These are phyloP conservation scores for Capra hircus DNA, from an alignment of 2,113 vertebrate species.

Conservation along the genomic window DNA sequence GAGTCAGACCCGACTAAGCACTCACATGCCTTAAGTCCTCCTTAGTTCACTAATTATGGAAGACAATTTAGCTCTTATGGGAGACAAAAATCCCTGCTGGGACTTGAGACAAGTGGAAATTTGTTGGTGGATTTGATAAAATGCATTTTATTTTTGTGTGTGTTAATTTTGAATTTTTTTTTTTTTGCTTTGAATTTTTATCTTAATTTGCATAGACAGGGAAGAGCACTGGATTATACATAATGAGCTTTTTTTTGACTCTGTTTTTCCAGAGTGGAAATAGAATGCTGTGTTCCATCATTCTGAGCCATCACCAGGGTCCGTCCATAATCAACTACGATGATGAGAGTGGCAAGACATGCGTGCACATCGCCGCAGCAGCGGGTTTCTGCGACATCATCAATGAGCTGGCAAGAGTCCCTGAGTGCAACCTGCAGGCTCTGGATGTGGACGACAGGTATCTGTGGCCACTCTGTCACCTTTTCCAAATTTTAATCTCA, in stretches of 20 bases:
- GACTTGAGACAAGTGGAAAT: background rate
- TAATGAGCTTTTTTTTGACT: conserved; percentile 28
- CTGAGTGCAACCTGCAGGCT: conserved; percentile 90
- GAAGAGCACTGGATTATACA: background rate
- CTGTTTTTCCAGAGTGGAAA: conserved; percentile 86
- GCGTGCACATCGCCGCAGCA: conserved; percentile 87
- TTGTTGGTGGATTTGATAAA: background rate
- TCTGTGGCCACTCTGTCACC: conserved; percentile 63
- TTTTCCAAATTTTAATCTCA: conserved; percentile 54
- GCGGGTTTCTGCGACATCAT: conserved; percentile 90
- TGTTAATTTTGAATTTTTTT: background rate
- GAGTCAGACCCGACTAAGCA: background rate
- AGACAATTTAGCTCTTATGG: background rate
- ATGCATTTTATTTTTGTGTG: background rate
- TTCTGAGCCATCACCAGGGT: conserved; percentile 87
- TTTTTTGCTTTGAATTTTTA: background rate
- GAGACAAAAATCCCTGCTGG: background rate
- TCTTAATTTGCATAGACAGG: background rate
- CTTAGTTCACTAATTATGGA: background rate
- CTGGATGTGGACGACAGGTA: conserved; percentile 92
- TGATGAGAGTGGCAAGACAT: conserved; percentile 90
- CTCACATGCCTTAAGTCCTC: background rate
- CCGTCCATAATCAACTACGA: conserved; percentile 90
- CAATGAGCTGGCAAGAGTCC: conserved; percentile 85
- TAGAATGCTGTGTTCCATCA: conserved; percentile 86